Evolutionary conservation across 2,797 vertebrate genomes (phyloP).

Genomic region (Trematomus bernacchii): DNA sequence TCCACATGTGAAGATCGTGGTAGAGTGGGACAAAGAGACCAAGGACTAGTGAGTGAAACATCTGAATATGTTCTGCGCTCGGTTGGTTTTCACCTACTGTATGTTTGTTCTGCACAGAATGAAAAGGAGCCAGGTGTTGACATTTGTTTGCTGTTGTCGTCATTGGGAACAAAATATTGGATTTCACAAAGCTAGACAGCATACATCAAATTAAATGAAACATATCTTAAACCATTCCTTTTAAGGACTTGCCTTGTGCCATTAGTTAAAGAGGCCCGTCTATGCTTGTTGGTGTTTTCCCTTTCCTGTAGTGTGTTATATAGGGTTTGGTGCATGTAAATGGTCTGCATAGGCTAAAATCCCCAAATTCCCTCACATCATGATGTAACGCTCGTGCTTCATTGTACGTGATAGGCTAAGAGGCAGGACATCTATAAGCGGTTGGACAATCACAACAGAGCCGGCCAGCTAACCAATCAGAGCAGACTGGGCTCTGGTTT

Average conservation of each 20-base stretch:
- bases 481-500: too few species aligned
- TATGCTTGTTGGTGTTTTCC: too few species aligned
- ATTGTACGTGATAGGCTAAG: too few species aligned
- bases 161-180: not conserved
- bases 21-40: constrained; percentile 99
- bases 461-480: too few species aligned
- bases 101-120: constrained; percentile 1
- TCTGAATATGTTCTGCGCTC: constrained; percentile 1
- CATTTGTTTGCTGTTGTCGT: constrained; percentile 4
- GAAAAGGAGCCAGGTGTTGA: not conserved
- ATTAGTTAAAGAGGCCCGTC: too few species aligned
- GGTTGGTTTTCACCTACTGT: constrained; percentile 14
- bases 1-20: constrained; percentile 96
- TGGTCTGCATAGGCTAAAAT: too few species aligned
- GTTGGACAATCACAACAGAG: too few species aligned
- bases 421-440: too few species aligned
- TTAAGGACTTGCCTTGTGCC: not conserved
- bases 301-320: too few species aligned
- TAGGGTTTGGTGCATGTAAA: too few species aligned
- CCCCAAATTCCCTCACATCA: too few species aligned
- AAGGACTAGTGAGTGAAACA: constrained; percentile 95
- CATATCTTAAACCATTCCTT: not conserved
- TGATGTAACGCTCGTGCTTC: too few species aligned
- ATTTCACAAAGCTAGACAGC: not conserved
- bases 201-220: not conserved